Evolutionary conservation across 1,140 invertebrate species (phyloP).

Genomic region (Coenobita brevimanus): DNA sequence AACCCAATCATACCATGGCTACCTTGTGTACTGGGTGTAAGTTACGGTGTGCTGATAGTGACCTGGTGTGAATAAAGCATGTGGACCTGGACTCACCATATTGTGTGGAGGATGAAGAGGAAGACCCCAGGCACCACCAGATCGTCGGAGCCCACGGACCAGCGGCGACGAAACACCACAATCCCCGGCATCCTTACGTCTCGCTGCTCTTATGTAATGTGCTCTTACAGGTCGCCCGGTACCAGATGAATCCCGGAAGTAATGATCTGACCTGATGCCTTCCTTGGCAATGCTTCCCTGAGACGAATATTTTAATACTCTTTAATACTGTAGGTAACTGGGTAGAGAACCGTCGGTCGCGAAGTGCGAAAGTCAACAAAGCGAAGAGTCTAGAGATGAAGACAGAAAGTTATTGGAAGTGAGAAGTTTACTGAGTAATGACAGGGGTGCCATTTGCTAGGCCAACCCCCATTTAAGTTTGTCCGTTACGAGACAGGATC

Average conservation of each 20-base stretch:
- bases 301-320: not conserved
- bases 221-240: too few relatives aligned
- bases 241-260: too few relatives aligned
- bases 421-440: not conserved
- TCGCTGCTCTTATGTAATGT: too few relatives aligned
- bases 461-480: not conserved
- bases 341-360: too few relatives aligned
- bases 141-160: conserved; percentile 93
- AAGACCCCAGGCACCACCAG: conserved; percentile 87
- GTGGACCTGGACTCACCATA: conserved; percentile 80
- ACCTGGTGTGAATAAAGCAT: too few relatives aligned
- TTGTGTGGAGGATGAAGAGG: conserved; percentile 83
- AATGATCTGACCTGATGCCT: too few relatives aligned
- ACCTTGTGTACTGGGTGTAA: too few relatives aligned
- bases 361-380: not conserved
- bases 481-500: not conserved
- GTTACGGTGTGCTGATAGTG: too few relatives aligned
- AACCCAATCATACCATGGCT: too few relatives aligned
- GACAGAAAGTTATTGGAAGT: not conserved
- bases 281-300: too few relatives aligned
- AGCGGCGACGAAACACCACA: conserved; percentile 87
- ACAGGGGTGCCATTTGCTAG: conserved; percentile 3
- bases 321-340: not conserved
- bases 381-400: too few relatives aligned
- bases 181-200: conserved; percentile 84